Base-by-base conservation (phyloP, 2,113 vertebrate genomes). In the Lophius piscatorius region DNA sequence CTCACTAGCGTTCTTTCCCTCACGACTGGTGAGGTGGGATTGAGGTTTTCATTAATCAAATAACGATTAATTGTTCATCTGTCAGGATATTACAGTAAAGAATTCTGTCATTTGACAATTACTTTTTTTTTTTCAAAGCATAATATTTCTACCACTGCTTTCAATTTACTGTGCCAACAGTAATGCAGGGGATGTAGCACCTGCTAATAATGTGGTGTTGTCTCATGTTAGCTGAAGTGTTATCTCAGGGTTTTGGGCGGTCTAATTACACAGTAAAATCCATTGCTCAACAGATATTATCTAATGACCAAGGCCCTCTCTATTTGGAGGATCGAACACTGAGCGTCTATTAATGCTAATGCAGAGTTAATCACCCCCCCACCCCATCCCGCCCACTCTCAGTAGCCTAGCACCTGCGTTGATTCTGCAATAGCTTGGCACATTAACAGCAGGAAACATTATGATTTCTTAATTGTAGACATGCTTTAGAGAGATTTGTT, bases 331-430 rank as follows among this genome's bases (percentile, higher is more conserved):
- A 34, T 49, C 60, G 51, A 70, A 45, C 35, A 56, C 38, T 51
- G 47, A 62, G 42, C 48, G 44, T 74, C 47, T 51, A 67, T 63
- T 48, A 74, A 20, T 8, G 1, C 39, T 38, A 46, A 70, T 66
- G 41, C 16, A 74, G 55, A 63, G 49, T 73, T 74, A 39, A 74
- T 54, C 29, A 36, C 51, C 52, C 33, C 16, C 17, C 49, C 29
- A 36, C 51, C 52, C 33, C 16, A 16, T 29, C 39, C 39, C 52
- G 23, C 39, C n/a, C 7, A 3, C 59, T 61, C 33, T 44, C 21
- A 46, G 59, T 31, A 45, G 61, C 47, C 31, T 9, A 16, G 50
- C 6, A 22, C 42, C 50, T 48, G 2, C 51, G 41, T 56, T 47
- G 41, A 50, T 64, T 54, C 24, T 31, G 47, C 45, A 61, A 40